Evolutionary conservation across 2,113 vertebrate species (phyloP).

Genomic region (Polyodon spathula): DNA sequence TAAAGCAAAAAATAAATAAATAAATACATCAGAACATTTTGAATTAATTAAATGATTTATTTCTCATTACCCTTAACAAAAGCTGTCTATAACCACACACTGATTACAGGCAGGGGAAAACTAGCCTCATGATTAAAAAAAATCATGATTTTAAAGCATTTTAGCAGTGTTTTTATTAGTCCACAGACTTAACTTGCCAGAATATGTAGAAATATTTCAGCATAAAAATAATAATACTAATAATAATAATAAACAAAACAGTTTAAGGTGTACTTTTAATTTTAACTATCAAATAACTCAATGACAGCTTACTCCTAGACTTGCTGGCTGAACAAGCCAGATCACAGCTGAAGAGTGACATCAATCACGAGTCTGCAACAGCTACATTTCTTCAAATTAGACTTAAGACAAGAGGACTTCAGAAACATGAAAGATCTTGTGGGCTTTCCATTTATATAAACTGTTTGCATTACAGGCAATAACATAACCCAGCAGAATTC

Average conservation of each 20-base stretch:
- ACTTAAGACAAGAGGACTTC: not conserved
- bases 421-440: not conserved
- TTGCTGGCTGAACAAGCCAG: not conserved
- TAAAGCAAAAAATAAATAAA: constrained; percentile 19
- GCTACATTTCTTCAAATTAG: not conserved
- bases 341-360: not conserved
- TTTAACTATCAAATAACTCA: too few species aligned
- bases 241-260: too few species aligned
- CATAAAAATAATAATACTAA: too few species aligned
- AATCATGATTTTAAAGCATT: constrained; percentile 8
- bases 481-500: not conserved
- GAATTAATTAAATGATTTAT: constrained; percentile 32
- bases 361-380: not conserved
- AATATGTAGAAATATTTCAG: too few species aligned
- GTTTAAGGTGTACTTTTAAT: too few species aligned
- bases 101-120: constrained; percentile 10
- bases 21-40: constrained; percentile 10
- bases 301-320: too few species aligned
- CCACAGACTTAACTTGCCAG: not conserved
- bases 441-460: not conserved
- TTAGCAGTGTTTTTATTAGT: constrained; percentile 10
- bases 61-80: constrained; percentile 32
- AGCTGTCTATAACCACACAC: constrained; percentile 8
- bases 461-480: not conserved
- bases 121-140: constrained; percentile 15